A percentile compares a stretch with the other conserved stretches of the same genome.
Evolutionary conservation across 2,797 vertebrate species (phyloP).

Genomic region (Poecilia picta): DNA sequence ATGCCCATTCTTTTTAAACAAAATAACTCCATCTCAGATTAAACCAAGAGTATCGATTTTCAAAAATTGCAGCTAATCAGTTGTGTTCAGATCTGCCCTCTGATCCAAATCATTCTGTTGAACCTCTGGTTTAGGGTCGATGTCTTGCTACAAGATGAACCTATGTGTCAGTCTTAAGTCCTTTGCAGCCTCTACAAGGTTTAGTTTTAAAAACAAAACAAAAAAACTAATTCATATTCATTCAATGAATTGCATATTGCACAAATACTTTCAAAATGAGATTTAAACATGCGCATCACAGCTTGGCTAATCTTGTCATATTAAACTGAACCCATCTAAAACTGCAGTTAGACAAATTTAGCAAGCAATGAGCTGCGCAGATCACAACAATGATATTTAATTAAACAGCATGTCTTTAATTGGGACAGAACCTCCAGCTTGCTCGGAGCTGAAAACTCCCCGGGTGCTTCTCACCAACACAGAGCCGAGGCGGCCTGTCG

Average conservation of each 20-base stretch:
- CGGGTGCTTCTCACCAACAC: background rate
- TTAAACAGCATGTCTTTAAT: slow-evolving; percentile 37
- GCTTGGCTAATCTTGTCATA: background rate
- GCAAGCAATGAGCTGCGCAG: background rate
- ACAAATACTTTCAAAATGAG: background rate
- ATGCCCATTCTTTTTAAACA: background rate
- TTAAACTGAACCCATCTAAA: background rate
- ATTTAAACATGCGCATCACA: background rate
- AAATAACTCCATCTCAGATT: background rate
- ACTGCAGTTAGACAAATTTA: background rate
- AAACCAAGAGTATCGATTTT: background rate
- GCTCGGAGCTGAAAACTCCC: slow-evolving; percentile 8
- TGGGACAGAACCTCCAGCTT: slow-evolving; percentile 13
- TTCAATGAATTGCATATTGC: background rate
- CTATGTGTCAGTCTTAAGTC: background rate
- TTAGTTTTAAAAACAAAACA: background rate
- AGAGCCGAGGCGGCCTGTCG: slow-evolving; percentile 7
- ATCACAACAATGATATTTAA: slow-evolving; percentile 17
- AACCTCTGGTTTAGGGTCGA: background rate
- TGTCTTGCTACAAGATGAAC: background rate
- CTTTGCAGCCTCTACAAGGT: background rate
- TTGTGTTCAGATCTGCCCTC: background rate
- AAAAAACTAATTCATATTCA: background rate
- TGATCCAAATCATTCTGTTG: background rate
- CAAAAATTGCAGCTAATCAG: background rate